These are phyloP conservation scores for Callaeas wilsoni DNA, from an alignment of 2,113 vertebrate genomes.

Conservation along the genomic window DNA sequence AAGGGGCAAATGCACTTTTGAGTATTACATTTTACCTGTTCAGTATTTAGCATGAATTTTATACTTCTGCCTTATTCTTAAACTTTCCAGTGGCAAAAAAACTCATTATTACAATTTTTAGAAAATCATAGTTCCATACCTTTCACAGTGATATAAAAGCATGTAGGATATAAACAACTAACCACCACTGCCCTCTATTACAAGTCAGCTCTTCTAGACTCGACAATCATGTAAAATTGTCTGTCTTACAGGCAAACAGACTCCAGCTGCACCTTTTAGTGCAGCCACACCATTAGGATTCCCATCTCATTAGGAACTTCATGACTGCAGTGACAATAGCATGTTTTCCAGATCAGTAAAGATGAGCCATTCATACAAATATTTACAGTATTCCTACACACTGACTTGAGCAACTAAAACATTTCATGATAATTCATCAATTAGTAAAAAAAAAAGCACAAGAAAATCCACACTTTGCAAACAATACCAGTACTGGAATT, in stretches of 20 bases:
- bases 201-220: neutral
- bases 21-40: constrained; percentile 10
- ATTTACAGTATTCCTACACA: neutral
- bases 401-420: neutral
- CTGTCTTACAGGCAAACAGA: neutral
- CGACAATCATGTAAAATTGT: neutral
- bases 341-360: neutral
- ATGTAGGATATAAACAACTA: neutral
- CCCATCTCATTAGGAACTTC: neutral
- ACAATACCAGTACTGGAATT: neutral
- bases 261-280: neutral
- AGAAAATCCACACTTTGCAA: neutral
- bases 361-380: neutral
- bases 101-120: neutral
- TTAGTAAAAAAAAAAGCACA: neutral
- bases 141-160: neutral
- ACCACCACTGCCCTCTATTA: neutral
- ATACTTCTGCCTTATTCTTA: neutral
- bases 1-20: constrained; percentile 18
- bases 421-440: neutral
- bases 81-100: neutral
- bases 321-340: neutral
- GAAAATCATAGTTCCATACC: neutral
- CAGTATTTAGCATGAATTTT: constrained; percentile 5
- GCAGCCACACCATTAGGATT: neutral